Percentiles rank a stretch among this genome's conserved stretches.
Conservation (phyloP, 2,888 invertebrate species). For the Noctua comes region DNA sequence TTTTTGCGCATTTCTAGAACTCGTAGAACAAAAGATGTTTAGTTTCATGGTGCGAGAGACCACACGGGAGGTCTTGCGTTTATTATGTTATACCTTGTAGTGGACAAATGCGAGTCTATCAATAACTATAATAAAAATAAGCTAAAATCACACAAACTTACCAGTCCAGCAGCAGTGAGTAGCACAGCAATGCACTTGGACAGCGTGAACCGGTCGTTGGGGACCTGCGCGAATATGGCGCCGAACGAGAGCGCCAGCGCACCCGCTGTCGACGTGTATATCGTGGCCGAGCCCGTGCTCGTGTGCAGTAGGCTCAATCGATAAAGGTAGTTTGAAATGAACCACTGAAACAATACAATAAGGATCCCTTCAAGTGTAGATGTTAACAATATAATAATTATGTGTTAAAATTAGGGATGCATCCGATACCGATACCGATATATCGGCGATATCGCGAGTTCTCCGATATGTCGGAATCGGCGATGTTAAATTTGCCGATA, state of each 20-base stretch:
- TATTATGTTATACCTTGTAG: no score
- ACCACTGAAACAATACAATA: slow-evolving; percentile 93
- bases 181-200: slow-evolving; percentile 95
- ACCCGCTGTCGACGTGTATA: slow-evolving; percentile 96
- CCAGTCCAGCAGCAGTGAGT: slow-evolving; percentile 94
- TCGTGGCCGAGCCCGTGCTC: slow-evolving; percentile 96
- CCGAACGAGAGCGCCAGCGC: slow-evolving; percentile 97
- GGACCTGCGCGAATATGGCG: slow-evolving; percentile 95
- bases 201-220: slow-evolving; percentile 95
- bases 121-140: neutral
- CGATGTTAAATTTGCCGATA: no score
- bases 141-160: slow-evolving; percentile 83
- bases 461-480: no score
- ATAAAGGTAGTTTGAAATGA: slow-evolving; percentile 97
- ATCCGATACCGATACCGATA: no score
- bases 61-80: no score
- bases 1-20: no score
- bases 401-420: no score
- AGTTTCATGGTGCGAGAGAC: no score
- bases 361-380: neutral
- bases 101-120: neutral
- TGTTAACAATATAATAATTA: no score
- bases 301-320: slow-evolving; percentile 96
- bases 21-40: no score
- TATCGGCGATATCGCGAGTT: no score